Evolutionary conservation across 1,140 invertebrate species (phyloP).

Genomic region (Schlechtendalia chinensis): DNA sequence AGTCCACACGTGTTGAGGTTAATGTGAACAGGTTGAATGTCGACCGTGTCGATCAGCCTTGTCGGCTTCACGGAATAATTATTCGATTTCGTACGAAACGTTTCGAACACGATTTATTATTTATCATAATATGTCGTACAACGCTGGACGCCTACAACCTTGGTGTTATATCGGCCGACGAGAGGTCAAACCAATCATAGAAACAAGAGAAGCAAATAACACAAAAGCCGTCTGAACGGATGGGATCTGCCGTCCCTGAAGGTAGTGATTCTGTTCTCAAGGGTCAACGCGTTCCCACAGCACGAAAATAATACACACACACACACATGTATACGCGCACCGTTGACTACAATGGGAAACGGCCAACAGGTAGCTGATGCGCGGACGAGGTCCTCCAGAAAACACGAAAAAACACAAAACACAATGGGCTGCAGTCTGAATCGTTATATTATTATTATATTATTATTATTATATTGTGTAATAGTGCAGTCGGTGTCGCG

Average conservation of each 20-base stretch:
- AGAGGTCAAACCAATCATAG: neutral
- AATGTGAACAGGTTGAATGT: too few relatives aligned
- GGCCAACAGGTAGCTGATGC: conserved; percentile 7
- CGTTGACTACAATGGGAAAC: conserved; percentile 13
- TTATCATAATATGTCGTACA: too few relatives aligned
- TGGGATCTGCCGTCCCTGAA: neutral
- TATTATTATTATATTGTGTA: neutral
- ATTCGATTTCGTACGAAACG: too few relatives aligned
- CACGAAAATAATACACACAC: neutral
- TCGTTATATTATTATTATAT: neutral
- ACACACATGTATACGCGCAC: neutral
- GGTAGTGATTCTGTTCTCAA: neutral
- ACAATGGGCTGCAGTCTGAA: neutral
- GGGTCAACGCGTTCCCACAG: conserved; percentile 35
- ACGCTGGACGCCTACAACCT: too few relatives aligned
- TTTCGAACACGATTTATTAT: too few relatives aligned
- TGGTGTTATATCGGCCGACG: too few relatives aligned
- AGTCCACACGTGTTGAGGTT: too few relatives aligned
- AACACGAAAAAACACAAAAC: conserved; percentile 10
- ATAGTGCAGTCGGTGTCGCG: too few relatives aligned
- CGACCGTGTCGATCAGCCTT: too few relatives aligned
- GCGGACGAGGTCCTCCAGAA: conserved; percentile 6
- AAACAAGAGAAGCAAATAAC: conserved; percentile 27
- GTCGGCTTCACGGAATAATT: too few relatives aligned
- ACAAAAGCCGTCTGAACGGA: conserved; percentile 24